Percentiles rank a stretch among this genome's conserved stretches.
Conservation (phyloP, 1,140 invertebrate species). For the Venustaconcha ellipsiformis region DNA sequence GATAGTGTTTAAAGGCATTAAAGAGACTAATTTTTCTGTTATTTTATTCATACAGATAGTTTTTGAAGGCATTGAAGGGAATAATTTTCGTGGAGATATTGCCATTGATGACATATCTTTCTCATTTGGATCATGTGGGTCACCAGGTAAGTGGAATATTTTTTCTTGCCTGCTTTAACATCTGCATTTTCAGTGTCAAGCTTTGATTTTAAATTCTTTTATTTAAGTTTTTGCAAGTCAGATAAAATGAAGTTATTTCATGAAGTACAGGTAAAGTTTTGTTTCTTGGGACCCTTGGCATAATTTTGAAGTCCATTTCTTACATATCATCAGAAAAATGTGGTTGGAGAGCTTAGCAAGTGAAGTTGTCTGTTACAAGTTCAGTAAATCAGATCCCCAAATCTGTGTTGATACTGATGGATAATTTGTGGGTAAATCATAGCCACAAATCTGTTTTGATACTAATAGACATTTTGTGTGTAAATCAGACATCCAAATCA, state of each 20-base stretch:
- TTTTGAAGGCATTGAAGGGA: conserved; percentile 77
- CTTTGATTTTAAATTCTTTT: no score
- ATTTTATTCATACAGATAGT: conserved; percentile 72
- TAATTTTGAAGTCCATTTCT: neutral
- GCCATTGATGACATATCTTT: conserved; percentile 59
- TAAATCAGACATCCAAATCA: no score
- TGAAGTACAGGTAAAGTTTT: neutral
- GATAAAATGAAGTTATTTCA: neutral
- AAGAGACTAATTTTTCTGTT: neutral
- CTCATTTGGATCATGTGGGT: conserved; percentile 40
- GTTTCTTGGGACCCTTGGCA: neutral
- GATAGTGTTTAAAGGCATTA: conserved; percentile 68
- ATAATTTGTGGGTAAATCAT: no score
- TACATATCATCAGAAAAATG: neutral
- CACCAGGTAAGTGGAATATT: conserved; percentile 27
- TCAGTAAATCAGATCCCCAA: no score
- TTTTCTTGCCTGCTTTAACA: neutral
- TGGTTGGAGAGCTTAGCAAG: neutral
- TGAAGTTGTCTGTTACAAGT: neutral
- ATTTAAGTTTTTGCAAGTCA: no score
- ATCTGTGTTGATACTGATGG: no score
- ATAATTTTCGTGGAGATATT: conserved; percentile 74
- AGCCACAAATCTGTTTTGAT: no score
- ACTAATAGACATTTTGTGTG: no score
- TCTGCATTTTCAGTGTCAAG: neutral